Percentiles rank a stretch among this genome's conserved stretches.
Evolutionary conservation across 2,113 vertebrate species (phyloP).

Genomic region (Zonotrichia leucophrys): DNA sequence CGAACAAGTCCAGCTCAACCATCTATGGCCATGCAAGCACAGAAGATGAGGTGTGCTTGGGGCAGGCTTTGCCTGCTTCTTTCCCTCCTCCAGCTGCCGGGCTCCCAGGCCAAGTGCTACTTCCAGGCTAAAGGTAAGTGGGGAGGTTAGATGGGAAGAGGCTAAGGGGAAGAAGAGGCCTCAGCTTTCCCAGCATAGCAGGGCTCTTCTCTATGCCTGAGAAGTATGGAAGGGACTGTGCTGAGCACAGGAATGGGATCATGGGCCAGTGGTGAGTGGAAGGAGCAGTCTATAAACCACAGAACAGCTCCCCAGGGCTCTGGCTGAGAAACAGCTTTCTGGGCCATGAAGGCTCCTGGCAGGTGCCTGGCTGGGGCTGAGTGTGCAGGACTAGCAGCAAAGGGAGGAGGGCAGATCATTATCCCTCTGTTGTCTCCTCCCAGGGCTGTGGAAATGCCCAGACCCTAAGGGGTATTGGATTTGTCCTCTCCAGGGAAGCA

Average conservation of each 20-base stretch:
- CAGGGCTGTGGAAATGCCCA: neutral
- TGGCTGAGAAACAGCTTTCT: slow-evolving; percentile 16
- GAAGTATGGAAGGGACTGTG: neutral
- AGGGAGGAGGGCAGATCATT: neutral
- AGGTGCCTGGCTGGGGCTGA: fast-evolving
- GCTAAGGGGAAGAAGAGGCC: neutral
- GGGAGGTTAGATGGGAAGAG: neutral
- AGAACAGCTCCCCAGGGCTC: slow-evolving; percentile 9
- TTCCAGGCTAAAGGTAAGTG: slow-evolving; percentile 88
- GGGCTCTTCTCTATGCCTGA: neutral
- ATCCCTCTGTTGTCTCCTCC: neutral
- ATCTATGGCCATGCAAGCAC: slow-evolving; percentile 17
- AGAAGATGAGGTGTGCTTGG: slow-evolving; percentile 54
- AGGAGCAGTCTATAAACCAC: slow-evolving; percentile 1
- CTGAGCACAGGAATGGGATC: neutral
- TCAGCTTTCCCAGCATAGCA: fast-evolving
- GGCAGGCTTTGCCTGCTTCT: slow-evolving; percentile 68
- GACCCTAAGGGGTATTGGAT: fast-evolving
- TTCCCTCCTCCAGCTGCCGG: slow-evolving; percentile 63
- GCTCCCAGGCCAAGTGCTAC: slow-evolving; percentile 85
- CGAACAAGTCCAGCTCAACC: slow-evolving; percentile 26
- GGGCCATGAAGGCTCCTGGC: neutral
- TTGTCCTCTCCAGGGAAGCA: neutral
- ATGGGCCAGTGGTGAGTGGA: neutral
- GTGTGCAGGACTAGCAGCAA: neutral